These are phyloP conservation scores for Apodemia hepburni DNA, from an alignment of 2,888 invertebrate genomes.

Conservation along the genomic window DNA sequence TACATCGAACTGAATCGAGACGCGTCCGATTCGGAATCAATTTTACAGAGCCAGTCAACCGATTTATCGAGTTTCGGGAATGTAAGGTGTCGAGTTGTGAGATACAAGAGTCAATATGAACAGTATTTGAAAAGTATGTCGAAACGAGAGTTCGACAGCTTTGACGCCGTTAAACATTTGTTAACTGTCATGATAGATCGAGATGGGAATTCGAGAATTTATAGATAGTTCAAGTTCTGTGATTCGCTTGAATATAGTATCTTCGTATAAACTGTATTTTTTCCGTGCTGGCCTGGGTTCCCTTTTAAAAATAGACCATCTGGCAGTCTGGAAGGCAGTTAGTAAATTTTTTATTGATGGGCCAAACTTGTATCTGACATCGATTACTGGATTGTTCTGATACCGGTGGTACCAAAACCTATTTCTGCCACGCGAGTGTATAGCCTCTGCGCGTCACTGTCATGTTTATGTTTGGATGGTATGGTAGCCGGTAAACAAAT, in stretches of 20 bases:
- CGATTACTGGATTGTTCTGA: too few relatives aligned
- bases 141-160: constrained; percentile 8
- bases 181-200: constrained; percentile 13
- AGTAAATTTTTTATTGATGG: too few relatives aligned
- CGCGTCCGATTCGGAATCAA: constrained; percentile 34
- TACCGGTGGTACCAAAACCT: too few relatives aligned
- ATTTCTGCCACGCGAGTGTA: too few relatives aligned
- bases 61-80: constrained; percentile 37
- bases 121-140: constrained; percentile 22
- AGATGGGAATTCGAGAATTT: not conserved
- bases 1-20: constrained; percentile 31
- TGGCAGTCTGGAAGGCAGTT: too few relatives aligned
- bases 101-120: constrained; percentile 24
- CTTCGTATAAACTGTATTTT: too few relatives aligned
- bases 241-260: not conserved
- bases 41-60: constrained; percentile 35
- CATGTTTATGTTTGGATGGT: too few relatives aligned
- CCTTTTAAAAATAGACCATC: too few relatives aligned
- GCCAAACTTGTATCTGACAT: too few relatives aligned
- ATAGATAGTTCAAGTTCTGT: not conserved
- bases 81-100: constrained; percentile 29
- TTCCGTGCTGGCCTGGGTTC: too few relatives aligned
- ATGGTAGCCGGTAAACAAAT: too few relatives aligned
- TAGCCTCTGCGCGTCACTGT: too few relatives aligned
- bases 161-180: constrained; percentile 10